Percentiles rank a stretch among this genome's conserved stretches.
Evolutionary conservation across 2,888 invertebrate species (phyloP).

Genomic region (Cataglyphis cursor): DNA sequence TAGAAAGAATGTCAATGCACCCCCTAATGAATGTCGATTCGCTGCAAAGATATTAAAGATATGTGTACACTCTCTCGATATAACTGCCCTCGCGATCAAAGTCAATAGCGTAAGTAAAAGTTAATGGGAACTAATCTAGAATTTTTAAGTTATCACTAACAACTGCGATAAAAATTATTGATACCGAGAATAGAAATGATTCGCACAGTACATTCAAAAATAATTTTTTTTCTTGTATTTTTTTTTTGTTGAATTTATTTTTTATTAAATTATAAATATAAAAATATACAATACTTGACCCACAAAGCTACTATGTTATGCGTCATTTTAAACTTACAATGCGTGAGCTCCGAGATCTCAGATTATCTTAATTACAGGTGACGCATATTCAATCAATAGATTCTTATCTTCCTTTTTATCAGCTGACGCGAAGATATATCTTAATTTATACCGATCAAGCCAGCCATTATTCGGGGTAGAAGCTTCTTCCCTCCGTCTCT

Average conservation of each 20-base stretch:
- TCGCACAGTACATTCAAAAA: neutral
- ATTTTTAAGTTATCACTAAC: neutral
- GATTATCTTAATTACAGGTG: neutral
- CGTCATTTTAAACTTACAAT: neutral
- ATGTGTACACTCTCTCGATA: slow-evolving; percentile 55
- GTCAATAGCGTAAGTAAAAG: slow-evolving; percentile 60
- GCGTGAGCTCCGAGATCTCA: neutral
- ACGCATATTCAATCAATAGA: neutral
- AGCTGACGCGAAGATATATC: neutral
- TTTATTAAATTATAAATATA: neutral
- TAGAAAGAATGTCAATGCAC: slow-evolving; percentile 80
- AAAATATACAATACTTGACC: neutral
- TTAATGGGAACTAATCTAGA: slow-evolving; percentile 12
- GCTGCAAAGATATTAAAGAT: slow-evolving; percentile 77
- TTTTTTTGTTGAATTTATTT: neutral
- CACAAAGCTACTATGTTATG: neutral
- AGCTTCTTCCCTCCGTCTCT: slow-evolving; percentile 11
- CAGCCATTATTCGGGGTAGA: neutral
- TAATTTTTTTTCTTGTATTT: neutral
- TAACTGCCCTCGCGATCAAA: slow-evolving; percentile 51
- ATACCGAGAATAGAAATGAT: neutral
- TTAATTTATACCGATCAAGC: neutral
- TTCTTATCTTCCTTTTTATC: slow-evolving; percentile 6
- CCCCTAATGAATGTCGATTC: slow-evolving; percentile 81
- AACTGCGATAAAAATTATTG: neutral